Percentiles rank a stretch among this genome's conserved stretches.
These are phyloP conservation scores for Clarias magur DNA, from an alignment of 2,113 vertebrate genomes.

Conservation along the genomic window DNA sequence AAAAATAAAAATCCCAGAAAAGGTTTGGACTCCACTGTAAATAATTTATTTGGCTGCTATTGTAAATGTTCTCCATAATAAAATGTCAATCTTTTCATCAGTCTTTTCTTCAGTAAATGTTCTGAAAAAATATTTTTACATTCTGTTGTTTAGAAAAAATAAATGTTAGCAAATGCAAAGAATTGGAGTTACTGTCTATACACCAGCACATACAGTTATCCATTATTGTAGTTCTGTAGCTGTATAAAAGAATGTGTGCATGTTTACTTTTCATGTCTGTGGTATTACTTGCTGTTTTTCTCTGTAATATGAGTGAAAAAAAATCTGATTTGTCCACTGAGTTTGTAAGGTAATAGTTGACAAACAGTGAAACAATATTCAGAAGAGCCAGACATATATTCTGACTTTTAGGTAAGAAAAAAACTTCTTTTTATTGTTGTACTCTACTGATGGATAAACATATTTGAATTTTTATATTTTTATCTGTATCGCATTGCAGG, in stretches of 20 bases:
- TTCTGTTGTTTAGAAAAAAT: not conserved
- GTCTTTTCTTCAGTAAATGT: not conserved
- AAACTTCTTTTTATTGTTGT: not conserved
- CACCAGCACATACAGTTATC: not conserved
- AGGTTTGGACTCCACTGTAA: not conserved
- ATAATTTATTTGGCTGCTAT: not conserved
- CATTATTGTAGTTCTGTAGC: not conserved
- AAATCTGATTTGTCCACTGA: conserved; percentile 1
- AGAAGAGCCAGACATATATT: not conserved
- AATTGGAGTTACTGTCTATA: not conserved
- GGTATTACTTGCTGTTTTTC: conserved; percentile 1
- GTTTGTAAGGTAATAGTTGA: not conserved
- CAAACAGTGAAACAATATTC: conserved; percentile 35
- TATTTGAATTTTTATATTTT: not conserved
- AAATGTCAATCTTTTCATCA: not conserved
- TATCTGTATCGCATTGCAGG: conserved; percentile 5
- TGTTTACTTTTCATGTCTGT: not conserved
- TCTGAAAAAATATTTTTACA: not conserved
- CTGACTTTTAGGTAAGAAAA: not conserved
- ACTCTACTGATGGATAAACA: not conserved
- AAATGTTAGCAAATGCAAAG: not conserved
- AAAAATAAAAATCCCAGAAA: not conserved
- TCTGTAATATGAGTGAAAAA: conserved; percentile 23
- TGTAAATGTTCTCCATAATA: not conserved
- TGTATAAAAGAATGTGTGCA: not conserved